phyloP scores from a whole-genome alignment of 1,140 invertebrate species.

The Tachypleus tridentatus region DNA sequence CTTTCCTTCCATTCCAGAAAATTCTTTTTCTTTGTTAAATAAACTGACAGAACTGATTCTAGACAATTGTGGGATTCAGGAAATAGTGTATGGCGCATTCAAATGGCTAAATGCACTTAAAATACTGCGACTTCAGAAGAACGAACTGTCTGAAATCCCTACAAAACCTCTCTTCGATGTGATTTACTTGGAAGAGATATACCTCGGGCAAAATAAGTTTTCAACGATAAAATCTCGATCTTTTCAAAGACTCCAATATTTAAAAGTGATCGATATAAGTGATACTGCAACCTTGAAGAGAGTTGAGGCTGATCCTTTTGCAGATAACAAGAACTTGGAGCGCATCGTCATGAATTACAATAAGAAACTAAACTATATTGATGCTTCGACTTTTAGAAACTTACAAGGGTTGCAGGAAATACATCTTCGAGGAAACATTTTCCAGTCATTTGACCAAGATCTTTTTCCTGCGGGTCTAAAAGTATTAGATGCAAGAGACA shows the following conservation, averaged over 20 bases:
- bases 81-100: slow-evolving; percentile 60
- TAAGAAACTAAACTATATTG: slow-evolving; percentile 33
- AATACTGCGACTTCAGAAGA: slow-evolving; percentile 61
- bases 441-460: slow-evolving; percentile 16
- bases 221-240: slow-evolving; percentile 12
- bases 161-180: slow-evolving; percentile 57
- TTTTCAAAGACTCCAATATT: slow-evolving; percentile 21
- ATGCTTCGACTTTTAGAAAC: slow-evolving; percentile 54
- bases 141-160: slow-evolving; percentile 56
- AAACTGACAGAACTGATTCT: slow-evolving; percentile 61
- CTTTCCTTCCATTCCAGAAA: slow-evolving; percentile 48
- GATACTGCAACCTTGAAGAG: slow-evolving; percentile 27
- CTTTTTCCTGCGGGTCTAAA: slow-evolving; percentile 22
- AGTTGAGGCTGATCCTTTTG: slow-evolving; percentile 31
- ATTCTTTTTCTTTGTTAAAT: slow-evolving; percentile 44
- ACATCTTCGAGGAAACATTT: slow-evolving; percentile 21
- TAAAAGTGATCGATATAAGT: slow-evolving; percentile 27
- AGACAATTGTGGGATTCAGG: slow-evolving; percentile 60
- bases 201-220: slow-evolving; percentile 24
- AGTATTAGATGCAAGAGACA: slow-evolving; percentile 49
- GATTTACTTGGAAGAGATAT: slow-evolving; percentile 22
- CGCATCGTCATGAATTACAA: slow-evolving; percentile 45
- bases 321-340: slow-evolving; percentile 44
- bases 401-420: slow-evolving; percentile 58
- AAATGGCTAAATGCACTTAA: slow-evolving; percentile 56